phyloP scores from a whole-genome alignment of 1,140 invertebrate species.

The Ceratina japonica region DNA sequence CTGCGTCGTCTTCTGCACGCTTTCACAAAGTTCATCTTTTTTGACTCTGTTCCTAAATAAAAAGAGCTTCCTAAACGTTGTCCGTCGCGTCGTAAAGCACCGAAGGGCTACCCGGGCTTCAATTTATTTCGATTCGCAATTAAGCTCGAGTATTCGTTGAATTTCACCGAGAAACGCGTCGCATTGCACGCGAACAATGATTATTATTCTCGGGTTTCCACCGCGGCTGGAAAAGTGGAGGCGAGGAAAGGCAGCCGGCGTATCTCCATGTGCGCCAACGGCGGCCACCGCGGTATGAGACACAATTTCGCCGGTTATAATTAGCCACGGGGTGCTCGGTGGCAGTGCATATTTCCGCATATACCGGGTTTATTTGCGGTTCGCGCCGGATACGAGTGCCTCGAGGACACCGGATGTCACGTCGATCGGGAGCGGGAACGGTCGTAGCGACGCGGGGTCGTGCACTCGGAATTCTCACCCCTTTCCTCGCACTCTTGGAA shows the following conservation, averaged over 20 bases:
- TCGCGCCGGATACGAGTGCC: slow-evolving; percentile 65
- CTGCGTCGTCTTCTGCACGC: no score
- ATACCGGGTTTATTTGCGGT: slow-evolving; percentile 76
- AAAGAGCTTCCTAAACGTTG: no score
- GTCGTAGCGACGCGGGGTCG: slow-evolving; percentile 33
- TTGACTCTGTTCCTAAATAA: no score
- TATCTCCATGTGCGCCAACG: slow-evolving; percentile 29
- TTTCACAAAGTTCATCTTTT: no score
- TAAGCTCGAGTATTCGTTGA: no score
- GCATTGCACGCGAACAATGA: no score
- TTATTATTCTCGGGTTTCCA: neutral
- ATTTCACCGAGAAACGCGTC: no score
- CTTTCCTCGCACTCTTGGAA: neutral
- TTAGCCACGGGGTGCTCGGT: slow-evolving; percentile 72
- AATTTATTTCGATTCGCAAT: no score
- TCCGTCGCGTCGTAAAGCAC: no score
- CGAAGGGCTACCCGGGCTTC: no score
- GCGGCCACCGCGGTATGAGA: slow-evolving; percentile 73
- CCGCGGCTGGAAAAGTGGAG: neutral
- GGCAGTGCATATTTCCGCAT: slow-evolving; percentile 77
- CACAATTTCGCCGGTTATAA: slow-evolving; percentile 75
- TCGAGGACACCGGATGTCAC: slow-evolving; percentile 66
- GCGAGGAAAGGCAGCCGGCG: neutral
- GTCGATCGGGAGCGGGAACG: slow-evolving; percentile 62
- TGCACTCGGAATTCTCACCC: neutral